Percentiles rank a stretch among this genome's conserved stretches.
These are phyloP conservation scores for Ctenomys sociabilis DNA, from an alignment of 2,113 vertebrate species.

Conservation along the genomic window DNA sequence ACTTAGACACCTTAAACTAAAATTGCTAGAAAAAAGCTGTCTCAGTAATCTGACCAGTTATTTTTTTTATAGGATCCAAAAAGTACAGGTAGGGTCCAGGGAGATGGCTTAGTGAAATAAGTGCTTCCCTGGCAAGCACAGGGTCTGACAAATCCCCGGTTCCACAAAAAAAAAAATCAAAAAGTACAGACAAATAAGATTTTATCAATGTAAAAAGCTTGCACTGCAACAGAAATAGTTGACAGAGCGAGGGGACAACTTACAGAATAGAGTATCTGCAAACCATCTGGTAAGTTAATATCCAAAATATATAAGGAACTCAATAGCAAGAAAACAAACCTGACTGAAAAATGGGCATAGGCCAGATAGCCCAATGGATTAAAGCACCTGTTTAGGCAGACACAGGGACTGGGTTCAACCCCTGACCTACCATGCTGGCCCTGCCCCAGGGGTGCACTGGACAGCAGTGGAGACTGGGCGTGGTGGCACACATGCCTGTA, in stretches of 20 bases:
- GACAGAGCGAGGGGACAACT: background rate
- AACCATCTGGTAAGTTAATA: background rate
- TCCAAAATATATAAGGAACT: background rate
- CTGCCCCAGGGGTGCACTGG: no score
- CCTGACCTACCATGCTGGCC: no score
- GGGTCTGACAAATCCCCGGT: no score
- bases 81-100: background rate
- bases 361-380: no score
- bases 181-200: background rate
- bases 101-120: no score
- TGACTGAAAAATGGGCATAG: background rate
- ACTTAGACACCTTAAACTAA: background rate
- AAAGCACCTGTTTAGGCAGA: no score
- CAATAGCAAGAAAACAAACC: background rate
- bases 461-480: no score
- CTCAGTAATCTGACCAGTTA: background rate
- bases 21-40: background rate
- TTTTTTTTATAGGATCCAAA: background rate
- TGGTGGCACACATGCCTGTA: no score
- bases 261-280: background rate
- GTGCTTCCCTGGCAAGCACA: no score
- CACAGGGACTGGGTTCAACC: no score
- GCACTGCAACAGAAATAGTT: background rate
- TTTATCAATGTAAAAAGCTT: background rate
- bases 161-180: no score